Conservation (phyloP, 64 coral and sea anemone genomes). For the Pocillopora verrucosa region DNA sequence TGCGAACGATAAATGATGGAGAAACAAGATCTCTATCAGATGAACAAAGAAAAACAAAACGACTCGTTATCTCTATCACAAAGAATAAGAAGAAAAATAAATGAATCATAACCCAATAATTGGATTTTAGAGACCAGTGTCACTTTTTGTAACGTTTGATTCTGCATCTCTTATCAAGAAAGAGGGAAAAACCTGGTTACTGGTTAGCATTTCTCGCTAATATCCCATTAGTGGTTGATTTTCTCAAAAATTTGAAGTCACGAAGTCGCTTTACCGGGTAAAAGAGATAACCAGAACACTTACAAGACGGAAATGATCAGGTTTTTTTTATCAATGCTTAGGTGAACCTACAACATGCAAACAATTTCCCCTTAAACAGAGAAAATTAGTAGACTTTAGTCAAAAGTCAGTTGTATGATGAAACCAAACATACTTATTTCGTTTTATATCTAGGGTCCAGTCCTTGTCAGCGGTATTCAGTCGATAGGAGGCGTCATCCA, state of each 20-base stretch:
- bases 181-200: too few relatives aligned
- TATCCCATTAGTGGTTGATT: too few relatives aligned
- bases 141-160: not conserved
- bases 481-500: constrained; percentile 18
- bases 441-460: constrained; percentile 48
- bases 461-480: constrained; percentile 37
- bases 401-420: not conserved
- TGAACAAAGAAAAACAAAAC: not conserved
- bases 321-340: too few relatives aligned
- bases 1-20: constrained; percentile 16
- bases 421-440: constrained; percentile 41
- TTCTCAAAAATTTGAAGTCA: too few relatives aligned
- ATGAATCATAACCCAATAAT: not conserved
- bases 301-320: too few relatives aligned
- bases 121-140: not conserved
- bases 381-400: not conserved
- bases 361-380: too few relatives aligned
- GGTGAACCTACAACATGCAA: too few relatives aligned
- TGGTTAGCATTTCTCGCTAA: too few relatives aligned
- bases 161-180: too few relatives aligned
- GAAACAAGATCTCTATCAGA: constrained; percentile 1
- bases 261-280: too few relatives aligned
- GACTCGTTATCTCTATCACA: not conserved
- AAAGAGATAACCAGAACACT: too few relatives aligned
- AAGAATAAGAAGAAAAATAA: not conserved